phyloP scores from a whole-genome alignment of 1,140 invertebrate genomes.

The Mizuhopecten yessoensis region DNA sequence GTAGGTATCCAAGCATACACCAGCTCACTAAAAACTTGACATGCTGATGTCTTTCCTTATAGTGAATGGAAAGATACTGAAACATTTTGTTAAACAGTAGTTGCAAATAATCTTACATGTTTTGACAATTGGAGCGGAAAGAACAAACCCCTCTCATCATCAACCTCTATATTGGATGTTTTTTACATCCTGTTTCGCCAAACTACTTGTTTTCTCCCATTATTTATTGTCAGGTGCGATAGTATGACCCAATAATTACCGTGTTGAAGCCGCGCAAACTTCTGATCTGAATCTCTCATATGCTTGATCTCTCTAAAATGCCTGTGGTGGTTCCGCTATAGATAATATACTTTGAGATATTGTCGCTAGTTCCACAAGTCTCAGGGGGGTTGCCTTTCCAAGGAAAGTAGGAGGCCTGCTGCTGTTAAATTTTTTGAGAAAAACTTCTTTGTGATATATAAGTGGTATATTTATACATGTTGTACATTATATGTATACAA shows the following conservation, averaged over 20 bases:
- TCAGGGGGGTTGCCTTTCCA: conserved; percentile 1
- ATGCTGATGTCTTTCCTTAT: too few species aligned
- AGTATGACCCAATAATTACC: conserved; percentile 35
- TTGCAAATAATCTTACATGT: not conserved
- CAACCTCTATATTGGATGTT: not conserved
- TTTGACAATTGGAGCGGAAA: conserved; percentile 23
- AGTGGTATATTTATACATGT: not conserved
- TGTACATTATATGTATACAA: not conserved
- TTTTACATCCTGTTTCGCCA: not conserved
- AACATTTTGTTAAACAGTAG: too few species aligned
- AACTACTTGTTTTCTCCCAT: not conserved
- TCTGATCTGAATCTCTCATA: not conserved
- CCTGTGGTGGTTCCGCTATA: conserved; percentile 31
- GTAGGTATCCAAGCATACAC: too few species aligned
- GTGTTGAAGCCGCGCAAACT: conserved; percentile 23
- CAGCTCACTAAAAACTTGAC: too few species aligned
- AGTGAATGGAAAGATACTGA: too few species aligned
- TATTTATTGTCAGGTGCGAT: conserved; percentile 38
- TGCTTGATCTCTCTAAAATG: conserved; percentile 3
- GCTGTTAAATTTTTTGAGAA: not conserved
- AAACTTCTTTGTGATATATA: conserved; percentile 27
- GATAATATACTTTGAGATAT: conserved; percentile 39
- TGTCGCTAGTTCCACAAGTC: conserved; percentile 23
- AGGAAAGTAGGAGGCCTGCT: not conserved
- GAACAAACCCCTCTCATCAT: not conserved